These are phyloP conservation scores for Athripsodes cinereus DNA, from an alignment of 2,888 invertebrate species.

Conservation along the genomic window DNA sequence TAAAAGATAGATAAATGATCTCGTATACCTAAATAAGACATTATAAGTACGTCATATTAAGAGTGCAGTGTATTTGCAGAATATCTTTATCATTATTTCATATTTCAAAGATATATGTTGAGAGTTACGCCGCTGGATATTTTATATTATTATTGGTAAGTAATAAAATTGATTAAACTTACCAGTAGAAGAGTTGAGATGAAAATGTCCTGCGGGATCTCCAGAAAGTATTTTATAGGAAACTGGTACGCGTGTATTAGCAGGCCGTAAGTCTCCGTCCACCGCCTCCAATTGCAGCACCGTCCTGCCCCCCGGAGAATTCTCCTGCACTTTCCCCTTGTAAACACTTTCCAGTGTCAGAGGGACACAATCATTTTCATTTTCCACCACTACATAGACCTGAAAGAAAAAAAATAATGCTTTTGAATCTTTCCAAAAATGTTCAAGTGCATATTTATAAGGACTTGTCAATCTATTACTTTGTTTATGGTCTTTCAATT, in stretches of 20 bases:
- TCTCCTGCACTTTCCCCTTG: constrained; percentile 68
- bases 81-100: too few relatives aligned
- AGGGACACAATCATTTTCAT: constrained; percentile 88
- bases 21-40: too few relatives aligned
- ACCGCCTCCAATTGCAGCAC: constrained; percentile 68
- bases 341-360: constrained; percentile 74
- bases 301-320: constrained; percentile 58
- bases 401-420: constrained; percentile 9
- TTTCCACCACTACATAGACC: constrained; percentile 68
- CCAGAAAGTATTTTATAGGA: constrained; percentile 72
- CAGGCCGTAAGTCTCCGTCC: constrained; percentile 57
- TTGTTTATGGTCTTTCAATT: too few relatives aligned
- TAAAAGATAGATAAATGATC: too few relatives aligned
- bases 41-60: too few relatives aligned
- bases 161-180: constrained; percentile 31
- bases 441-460: too few relatives aligned
- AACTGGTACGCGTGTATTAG: constrained; percentile 40
- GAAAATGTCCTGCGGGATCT: constrained; percentile 76
- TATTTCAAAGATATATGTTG: too few relatives aligned
- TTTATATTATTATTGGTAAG: too few relatives aligned
- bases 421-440: too few relatives aligned
- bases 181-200: constrained; percentile 72
- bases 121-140: too few relatives aligned
- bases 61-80: too few relatives aligned
- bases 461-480: too few relatives aligned